Base-by-base conservation (phyloP, 2,888 invertebrate species). In the Alsophila aescularia region DNA sequence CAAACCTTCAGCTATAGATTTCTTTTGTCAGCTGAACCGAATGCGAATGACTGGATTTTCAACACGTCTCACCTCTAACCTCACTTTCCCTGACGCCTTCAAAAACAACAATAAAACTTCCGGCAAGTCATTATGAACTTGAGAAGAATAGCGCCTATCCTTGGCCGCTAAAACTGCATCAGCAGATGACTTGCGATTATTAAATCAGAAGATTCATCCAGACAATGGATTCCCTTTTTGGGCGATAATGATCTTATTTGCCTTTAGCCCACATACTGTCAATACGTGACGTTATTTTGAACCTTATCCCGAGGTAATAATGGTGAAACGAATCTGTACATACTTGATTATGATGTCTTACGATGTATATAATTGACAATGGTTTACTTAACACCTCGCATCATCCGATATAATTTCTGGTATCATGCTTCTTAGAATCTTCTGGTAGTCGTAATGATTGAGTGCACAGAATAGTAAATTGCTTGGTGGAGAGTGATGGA, bases 81-180 rank as follows among this genome's bases (percentile, higher is more conserved):
- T 75, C 66, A 78, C 88, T 88, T 88, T 88, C 89, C 70, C 87
- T 80, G 72, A 44, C 62, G 53, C 64, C 55, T 64, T 74, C 69
- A 66, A 64, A 71, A 69, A 76, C 62, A 71, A 83, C 77, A 81
- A 81, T 72, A 66, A 64, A 71, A 53, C 58, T 75, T 81, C 72
- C 77, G 85, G 79, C 48, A 60, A 66, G 76, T 86, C 89, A 88
- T 73, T 69, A 60, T 73, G 70, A 80, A 79, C 82, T 82, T 82
- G 76, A 76, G 70, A 72, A 56, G 64, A 60, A 66, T 58, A 52
- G 63, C 36, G 54, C 51, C 58, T 66, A 73, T 81, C 79, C 81
- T 79, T 83, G 76, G 72, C 77, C 75, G 57, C 34, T 15, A 45
- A 35, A 50, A 41, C 24, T 47, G 45, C 40, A 21, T 15, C 35